Conservation (phyloP, 2,888 invertebrate species). For the Marronus borbonicus region DNA sequence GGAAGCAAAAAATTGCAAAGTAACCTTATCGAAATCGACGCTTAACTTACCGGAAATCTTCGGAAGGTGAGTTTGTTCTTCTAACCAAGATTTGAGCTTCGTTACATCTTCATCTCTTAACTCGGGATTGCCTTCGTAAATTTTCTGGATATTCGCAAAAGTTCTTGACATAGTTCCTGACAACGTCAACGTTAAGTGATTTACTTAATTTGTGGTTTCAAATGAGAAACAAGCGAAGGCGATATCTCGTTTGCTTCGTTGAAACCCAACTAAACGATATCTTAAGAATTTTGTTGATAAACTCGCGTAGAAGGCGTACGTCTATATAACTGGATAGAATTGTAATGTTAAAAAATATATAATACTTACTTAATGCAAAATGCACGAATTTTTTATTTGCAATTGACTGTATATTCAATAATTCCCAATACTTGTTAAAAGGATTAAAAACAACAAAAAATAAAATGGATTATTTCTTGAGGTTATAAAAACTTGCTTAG, state of each 20-base stretch:
- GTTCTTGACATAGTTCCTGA: conserved; percentile 10
- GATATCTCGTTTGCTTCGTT: not conserved
- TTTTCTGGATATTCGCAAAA: conserved; percentile 69
- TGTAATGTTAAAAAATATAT: not conserved
- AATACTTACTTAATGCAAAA: not conserved
- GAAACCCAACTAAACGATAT: too few species aligned
- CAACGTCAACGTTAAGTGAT: not conserved
- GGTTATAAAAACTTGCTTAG: not conserved
- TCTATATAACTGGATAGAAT: not conserved
- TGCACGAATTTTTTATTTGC: not conserved
- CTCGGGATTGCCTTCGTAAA: conserved; percentile 76
- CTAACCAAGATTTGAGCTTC: conserved; percentile 76
- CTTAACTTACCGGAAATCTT: conserved; percentile 57
- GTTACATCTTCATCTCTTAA: conserved; percentile 76
- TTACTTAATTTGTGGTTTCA: not conserved
- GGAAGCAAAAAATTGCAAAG: conserved; percentile 51
- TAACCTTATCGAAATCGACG: not conserved
- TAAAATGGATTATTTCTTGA: not conserved
- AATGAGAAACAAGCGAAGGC: not conserved
- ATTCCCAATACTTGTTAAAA: not conserved
- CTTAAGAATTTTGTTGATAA: too few species aligned
- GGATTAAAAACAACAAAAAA: not conserved
- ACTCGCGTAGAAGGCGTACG: too few species aligned
- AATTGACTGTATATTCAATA: not conserved
- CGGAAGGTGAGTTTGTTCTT: conserved; percentile 79